phyloP scores from a whole-genome alignment of 2,888 invertebrate genomes.

The Ichneumoninae sp. region DNA sequence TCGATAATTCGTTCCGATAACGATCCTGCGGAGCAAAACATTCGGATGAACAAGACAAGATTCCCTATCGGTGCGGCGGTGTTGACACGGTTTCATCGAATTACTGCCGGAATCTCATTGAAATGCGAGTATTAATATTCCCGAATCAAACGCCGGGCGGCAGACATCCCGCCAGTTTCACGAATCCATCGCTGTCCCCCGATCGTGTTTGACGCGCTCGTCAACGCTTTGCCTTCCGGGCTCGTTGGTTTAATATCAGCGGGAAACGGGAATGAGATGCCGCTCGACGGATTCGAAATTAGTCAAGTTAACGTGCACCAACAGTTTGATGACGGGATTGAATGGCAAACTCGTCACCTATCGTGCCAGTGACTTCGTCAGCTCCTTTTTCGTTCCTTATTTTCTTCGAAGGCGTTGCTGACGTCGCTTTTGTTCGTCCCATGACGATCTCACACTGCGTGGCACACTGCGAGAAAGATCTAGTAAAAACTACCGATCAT shows the following conservation, averaged over 20 bases:
- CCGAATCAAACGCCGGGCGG: neutral
- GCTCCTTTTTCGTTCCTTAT: neutral
- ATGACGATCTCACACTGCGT: neutral
- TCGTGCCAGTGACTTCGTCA: constrained; percentile 24
- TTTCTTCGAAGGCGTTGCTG: neutral
- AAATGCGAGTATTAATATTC: neutral
- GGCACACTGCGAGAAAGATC: no score
- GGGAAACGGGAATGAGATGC: constrained; percentile 13
- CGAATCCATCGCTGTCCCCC: no score
- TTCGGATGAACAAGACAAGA: no score
- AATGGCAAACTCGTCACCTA: constrained; percentile 1
- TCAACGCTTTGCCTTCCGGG: constrained; percentile 1
- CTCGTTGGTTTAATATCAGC: neutral
- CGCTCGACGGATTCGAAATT: constrained; percentile 32
- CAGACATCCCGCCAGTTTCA: neutral
- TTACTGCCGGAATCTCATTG: no score
- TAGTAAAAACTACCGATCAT: no score
- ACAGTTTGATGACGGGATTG: constrained; percentile 35
- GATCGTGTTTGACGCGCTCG: constrained; percentile 11
- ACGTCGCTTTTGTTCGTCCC: constrained; percentile 7
- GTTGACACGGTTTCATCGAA: no score
- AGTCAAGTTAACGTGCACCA: constrained; percentile 45
- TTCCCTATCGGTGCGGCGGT: no score
- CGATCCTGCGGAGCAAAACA: no score
- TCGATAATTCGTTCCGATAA: no score